Evolutionary conservation across 2,888 invertebrate genomes (phyloP).

Genomic region (Pimpla rufipes): DNA sequence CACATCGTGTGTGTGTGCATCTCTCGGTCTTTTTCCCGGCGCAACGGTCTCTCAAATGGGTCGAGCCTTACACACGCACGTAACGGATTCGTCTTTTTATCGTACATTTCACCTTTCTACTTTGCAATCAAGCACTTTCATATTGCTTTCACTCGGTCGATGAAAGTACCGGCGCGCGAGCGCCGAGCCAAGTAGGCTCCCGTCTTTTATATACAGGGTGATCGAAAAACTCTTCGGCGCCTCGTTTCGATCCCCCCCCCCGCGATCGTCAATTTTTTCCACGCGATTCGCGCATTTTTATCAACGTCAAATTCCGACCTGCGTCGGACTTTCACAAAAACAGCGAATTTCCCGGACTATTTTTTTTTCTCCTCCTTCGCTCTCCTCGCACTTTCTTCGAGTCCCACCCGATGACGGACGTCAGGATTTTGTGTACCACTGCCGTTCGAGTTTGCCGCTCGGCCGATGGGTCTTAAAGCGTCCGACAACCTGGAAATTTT

Average conservation of each 20-base stretch:
- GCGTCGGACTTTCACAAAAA: neutral
- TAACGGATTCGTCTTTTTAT: constrained; percentile 84
- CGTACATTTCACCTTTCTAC: constrained; percentile 86
- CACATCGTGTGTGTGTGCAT: neutral
- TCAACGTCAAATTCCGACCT: neutral
- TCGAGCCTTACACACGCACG: constrained; percentile 81
- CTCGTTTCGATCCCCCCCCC: neutral
- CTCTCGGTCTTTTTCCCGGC: constrained; percentile 53
- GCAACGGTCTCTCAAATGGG: constrained; percentile 79
- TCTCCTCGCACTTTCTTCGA: neutral
- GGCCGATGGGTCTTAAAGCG: constrained; percentile 14
- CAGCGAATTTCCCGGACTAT: neutral
- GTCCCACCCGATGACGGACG: neutral
- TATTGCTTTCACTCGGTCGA: constrained; percentile 85
- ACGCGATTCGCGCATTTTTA: neutral
- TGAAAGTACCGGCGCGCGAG: constrained; percentile 81
- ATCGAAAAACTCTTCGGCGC: constrained; percentile 44
- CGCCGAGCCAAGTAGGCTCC: constrained; percentile 77
- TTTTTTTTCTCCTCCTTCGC: too few species aligned
- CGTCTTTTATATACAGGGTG: constrained; percentile 74
- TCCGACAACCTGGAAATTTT: constrained; percentile 10
- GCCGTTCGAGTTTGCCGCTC: neutral
- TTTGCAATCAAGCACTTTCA: constrained; percentile 86
- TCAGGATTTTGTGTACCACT: neutral
- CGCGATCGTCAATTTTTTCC: neutral